phyloP scores from a whole-genome alignment of 2,113 vertebrate genomes.

The Nyctereutes procyonoides region DNA sequence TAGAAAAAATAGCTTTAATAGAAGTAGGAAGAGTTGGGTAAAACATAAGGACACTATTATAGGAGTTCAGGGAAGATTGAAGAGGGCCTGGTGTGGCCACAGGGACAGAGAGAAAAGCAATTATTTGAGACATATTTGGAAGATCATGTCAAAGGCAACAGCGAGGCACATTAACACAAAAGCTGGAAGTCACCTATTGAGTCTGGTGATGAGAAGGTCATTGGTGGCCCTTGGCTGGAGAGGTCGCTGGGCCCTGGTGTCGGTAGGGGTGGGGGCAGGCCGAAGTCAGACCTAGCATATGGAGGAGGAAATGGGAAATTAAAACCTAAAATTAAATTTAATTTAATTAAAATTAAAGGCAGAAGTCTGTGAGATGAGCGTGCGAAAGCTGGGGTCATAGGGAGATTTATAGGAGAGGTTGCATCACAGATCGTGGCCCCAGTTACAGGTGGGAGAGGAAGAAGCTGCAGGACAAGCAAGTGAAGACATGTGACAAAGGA shows the following conservation, averaged over 20 bases:
- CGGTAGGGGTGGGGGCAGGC: background rate
- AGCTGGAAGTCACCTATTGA: background rate
- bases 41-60: background rate
- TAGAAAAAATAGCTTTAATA: constrained; percentile 39
- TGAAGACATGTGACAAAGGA: background rate
- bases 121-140: background rate
- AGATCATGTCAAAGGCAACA: background rate
- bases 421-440: fast-evolving
- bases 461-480: background rate
- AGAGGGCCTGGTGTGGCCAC: background rate
- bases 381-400: background rate
- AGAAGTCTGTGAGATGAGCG: background rate
- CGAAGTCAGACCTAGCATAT: background rate
- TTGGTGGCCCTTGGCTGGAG: background rate
- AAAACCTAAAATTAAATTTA: no score
- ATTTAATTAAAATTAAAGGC: no score
- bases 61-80: background rate
- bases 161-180: background rate
- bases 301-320: constrained; percentile 24
- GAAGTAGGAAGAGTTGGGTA: background rate
- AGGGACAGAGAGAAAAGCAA: background rate
- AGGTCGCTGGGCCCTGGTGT: background rate
- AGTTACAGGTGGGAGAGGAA: background rate
- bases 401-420: background rate
- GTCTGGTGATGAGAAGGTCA: background rate